Evolutionary conservation across 2,797 vertebrate genomes (phyloP).

Genomic region (Pristis pectinata): DNA sequence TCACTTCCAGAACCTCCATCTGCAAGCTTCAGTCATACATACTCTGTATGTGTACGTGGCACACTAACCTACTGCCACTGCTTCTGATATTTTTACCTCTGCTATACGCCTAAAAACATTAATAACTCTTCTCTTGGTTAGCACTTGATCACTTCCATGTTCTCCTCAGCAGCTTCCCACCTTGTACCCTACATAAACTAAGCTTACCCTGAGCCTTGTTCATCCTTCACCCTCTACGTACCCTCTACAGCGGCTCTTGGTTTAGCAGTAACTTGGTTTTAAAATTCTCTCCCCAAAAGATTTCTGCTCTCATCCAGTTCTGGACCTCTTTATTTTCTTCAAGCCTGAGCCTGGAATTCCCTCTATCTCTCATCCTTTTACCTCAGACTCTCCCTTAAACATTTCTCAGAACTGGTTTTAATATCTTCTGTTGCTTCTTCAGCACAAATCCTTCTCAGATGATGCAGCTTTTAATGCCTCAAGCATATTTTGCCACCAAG

Average conservation of each 20-base stretch:
- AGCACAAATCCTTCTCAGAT: background rate
- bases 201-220: background rate
- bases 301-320: background rate
- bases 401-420: no score
- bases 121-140: background rate
- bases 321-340: background rate
- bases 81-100: background rate
- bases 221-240: background rate
- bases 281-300: background rate
- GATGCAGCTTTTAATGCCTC: no score
- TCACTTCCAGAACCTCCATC: slow-evolving; percentile 25
- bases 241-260: no score
- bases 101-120: background rate
- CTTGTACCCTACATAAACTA: background rate
- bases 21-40: background rate
- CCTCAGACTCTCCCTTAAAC: background rate
- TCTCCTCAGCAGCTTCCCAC: background rate
- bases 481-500: no score
- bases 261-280: background rate
- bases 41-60: slow-evolving; percentile 25
- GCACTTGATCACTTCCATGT: background rate
- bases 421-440: no score
- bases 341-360: background rate
- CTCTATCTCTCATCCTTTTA: background rate
- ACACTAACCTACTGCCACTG: background rate